These are phyloP conservation scores for Neomorphus geoffroyi DNA, from an alignment of 2,797 vertebrate species.

Conservation along the genomic window DNA sequence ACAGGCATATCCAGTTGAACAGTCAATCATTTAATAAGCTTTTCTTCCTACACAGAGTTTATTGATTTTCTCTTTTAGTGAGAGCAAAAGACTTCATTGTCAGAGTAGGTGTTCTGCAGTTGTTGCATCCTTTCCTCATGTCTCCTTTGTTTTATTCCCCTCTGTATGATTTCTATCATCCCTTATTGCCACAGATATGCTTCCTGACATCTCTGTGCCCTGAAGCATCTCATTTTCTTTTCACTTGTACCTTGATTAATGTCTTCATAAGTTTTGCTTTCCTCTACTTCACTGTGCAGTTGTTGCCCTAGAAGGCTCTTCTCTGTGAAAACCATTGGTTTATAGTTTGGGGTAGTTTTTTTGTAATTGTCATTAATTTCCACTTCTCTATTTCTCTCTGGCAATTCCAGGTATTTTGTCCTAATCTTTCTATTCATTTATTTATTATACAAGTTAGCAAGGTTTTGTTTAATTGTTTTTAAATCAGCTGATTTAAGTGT, in stretches of 20 bases:
- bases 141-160: conserved; percentile 36
- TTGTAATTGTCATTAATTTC: background rate
- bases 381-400: background rate
- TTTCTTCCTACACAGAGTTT: conserved; percentile 37
- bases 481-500: background rate
- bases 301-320: background rate
- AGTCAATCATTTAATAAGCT: conserved; percentile 43
- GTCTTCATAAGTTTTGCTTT: conserved; percentile 55
- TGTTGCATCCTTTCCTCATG: background rate
- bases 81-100: conserved; percentile 31
- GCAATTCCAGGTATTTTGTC: background rate
- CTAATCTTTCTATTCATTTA: background rate
- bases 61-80: conserved; percentile 51
- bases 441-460: background rate
- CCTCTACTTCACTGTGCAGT: background rate
- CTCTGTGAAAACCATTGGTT: background rate
- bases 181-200: conserved; percentile 15
- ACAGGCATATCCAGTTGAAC: background rate
- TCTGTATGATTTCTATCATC: conserved; percentile 37
- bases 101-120: conserved; percentile 34
- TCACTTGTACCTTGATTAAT: conserved; percentile 62
- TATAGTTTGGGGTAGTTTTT: background rate
- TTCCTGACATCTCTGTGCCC: conserved; percentile 56
- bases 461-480: background rate
- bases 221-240: conserved; percentile 63